These are phyloP conservation scores for Drepanosiphum platanoidis DNA, from an alignment of 2,888 invertebrate species.

Conservation along the genomic window DNA sequence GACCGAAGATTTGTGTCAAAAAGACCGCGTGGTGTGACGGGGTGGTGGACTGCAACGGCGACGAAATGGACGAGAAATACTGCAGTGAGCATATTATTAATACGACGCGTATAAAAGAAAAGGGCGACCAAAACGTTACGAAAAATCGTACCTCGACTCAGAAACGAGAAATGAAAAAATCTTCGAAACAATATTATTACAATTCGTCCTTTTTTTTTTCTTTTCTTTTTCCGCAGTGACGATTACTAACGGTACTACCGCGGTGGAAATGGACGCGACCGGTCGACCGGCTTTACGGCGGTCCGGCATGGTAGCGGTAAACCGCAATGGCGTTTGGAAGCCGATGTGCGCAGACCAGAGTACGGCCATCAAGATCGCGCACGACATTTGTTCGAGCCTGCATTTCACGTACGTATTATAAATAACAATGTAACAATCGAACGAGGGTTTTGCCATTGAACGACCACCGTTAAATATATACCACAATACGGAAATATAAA, in stretches of 20 bases:
- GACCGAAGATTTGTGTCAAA: conserved; percentile 75
- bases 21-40: conserved; percentile 74
- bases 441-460: too few species aligned
- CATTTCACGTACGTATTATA: conserved; percentile 29
- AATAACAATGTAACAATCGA: too few species aligned
- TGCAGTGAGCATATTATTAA: conserved; percentile 74
- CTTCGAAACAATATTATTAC: not conserved
- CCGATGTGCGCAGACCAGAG: not conserved
- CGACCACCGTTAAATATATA: too few species aligned
- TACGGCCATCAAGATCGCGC: not conserved
- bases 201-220: not conserved
- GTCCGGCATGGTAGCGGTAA: conserved; percentile 38
- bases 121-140: not conserved
- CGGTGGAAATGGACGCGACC: conserved; percentile 13
- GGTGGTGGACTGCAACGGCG: conserved; percentile 72
- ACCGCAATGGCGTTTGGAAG: conserved; percentile 37
- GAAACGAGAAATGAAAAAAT: not conserved
- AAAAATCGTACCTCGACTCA: not conserved
- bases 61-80: conserved; percentile 81
- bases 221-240: conserved; percentile 25
- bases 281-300: conserved; percentile 21
- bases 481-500: too few species aligned
- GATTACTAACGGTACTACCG: conserved; percentile 22
- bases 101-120: not conserved
- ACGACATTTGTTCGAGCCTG: conserved; percentile 17